phyloP scores from a whole-genome alignment of 2,113 vertebrate species.

The Pterocles gutturalis region DNA sequence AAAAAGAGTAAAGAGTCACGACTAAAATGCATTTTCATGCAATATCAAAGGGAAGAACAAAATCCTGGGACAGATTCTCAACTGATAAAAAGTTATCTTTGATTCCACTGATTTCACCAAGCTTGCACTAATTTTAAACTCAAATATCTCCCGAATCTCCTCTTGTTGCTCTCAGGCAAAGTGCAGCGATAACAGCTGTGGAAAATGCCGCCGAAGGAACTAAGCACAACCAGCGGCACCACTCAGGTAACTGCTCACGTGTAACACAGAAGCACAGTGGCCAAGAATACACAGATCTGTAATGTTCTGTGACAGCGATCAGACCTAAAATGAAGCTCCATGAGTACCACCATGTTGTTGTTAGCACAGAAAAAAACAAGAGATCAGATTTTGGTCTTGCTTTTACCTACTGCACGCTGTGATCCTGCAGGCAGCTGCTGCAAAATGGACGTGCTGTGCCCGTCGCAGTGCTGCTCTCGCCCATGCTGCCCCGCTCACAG shows the following conservation, averaged over 20 bases:
- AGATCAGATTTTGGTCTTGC: neutral
- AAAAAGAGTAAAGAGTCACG: neutral
- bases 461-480: rapidly evolving
- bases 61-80: neutral
- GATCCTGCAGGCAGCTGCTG: rapidly evolving
- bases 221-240: rapidly evolving
- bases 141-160: rapidly evolving
- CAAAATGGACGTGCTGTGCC: rapidly evolving
- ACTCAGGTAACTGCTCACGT: rapidly evolving
- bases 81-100: neutral
- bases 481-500: rapidly evolving
- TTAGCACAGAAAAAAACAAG: rapidly evolving
- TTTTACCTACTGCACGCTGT: rapidly evolving
- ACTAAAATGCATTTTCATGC: neutral
- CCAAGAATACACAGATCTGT: rapidly evolving
- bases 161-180: neutral
- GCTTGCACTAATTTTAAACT: neutral
- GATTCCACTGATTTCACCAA: neutral
- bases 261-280: rapidly evolving
- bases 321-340: rapidly evolving
- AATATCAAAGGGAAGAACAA: neutral
- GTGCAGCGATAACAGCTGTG: rapidly evolving
- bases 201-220: rapidly evolving
- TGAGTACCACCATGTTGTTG: rapidly evolving
- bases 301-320: rapidly evolving